Evolutionary conservation across 2,797 vertebrate species (phyloP).

Genomic region (Tolypeutes matacus): DNA sequence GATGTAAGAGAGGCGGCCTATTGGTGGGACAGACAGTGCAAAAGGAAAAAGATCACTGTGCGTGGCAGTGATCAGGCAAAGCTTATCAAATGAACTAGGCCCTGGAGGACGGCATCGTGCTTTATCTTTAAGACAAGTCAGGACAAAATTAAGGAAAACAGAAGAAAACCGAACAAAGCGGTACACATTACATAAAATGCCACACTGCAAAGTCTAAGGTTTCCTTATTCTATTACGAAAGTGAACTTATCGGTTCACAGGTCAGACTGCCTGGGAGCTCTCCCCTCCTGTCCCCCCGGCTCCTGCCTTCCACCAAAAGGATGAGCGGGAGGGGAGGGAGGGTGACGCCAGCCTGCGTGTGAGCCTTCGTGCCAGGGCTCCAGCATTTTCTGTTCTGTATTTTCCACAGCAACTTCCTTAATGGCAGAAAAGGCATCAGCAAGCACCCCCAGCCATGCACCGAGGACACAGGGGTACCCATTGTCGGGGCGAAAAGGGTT

Average conservation of each 20-base stretch:
- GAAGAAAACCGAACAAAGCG: neutral
- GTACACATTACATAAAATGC: neutral
- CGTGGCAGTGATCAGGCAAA: neutral
- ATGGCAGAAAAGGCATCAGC: neutral
- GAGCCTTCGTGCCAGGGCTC: neutral
- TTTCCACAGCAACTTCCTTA: constrained; percentile 52
- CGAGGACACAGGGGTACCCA: neutral
- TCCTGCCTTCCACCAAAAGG: neutral
- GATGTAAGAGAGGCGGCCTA: neutral
- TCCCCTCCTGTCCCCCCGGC: too few species aligned
- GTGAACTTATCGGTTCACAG: neutral
- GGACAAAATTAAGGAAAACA: constrained; percentile 22
- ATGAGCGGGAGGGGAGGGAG: neutral
- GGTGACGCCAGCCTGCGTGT: neutral
- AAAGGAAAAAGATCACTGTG: neutral
- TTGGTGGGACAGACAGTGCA: neutral
- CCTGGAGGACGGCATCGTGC: neutral
- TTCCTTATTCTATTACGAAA: neutral
- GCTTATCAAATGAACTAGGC: neutral
- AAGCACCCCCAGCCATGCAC: neutral
- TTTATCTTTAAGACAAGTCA: neutral
- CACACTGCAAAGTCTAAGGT: neutral
- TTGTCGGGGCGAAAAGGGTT: neutral
- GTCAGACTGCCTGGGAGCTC: neutral
- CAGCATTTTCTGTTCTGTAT: constrained; percentile 4